Evolutionary conservation across 2,797 vertebrate genomes (phyloP), one percentile per base, ranked within the genome.

Genomic region (Sebastes nivosus): DNA sequence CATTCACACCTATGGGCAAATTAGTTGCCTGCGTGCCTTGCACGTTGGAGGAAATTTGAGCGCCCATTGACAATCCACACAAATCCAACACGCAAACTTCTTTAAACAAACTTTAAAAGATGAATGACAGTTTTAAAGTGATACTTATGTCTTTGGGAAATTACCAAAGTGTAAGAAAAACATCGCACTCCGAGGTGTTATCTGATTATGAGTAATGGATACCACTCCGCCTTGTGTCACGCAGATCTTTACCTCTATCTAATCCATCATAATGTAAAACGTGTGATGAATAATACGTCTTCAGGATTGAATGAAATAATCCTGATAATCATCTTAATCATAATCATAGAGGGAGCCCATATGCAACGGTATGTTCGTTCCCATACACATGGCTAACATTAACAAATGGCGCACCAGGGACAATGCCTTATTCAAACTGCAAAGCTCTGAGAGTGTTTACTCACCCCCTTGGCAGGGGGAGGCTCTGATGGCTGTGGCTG

Each of bases 361-460:
- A 55, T 65, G 54, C 54, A 58, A 58, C 4, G 6, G 6, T 70
- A 59, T 80, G 54, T 63, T 54, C 2, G 8, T 67, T 82, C 36
- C 71, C 30, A 52, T 55, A 82, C 71, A 83, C 20, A 79, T 76
- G 65, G 69, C 27, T 75, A 50, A 82, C 70, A 64, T 85, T 83
- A 85, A 71, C 72, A 61, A 85, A 85, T 60, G 36, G 54, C 74
- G 61, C 72, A 52, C 29, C 38, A 29, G 68, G 76, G 78, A 90
- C 67, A 68, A 69, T 59, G 72, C 64, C 67, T 84, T 73, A 84
- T 86, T 90, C 74, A 83, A 81, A 83, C 80, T 64, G 81, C 77
- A 85, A 80, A 90, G 79, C 74, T 72, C 75, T 83, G 52, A 71
- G 75, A 77, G 73, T 85, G 86, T 89, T 88, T 89, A 87, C 87